These are phyloP conservation scores for Leucosticte australis DNA, from an alignment of 2,113 vertebrate genomes.

Conservation along the genomic window DNA sequence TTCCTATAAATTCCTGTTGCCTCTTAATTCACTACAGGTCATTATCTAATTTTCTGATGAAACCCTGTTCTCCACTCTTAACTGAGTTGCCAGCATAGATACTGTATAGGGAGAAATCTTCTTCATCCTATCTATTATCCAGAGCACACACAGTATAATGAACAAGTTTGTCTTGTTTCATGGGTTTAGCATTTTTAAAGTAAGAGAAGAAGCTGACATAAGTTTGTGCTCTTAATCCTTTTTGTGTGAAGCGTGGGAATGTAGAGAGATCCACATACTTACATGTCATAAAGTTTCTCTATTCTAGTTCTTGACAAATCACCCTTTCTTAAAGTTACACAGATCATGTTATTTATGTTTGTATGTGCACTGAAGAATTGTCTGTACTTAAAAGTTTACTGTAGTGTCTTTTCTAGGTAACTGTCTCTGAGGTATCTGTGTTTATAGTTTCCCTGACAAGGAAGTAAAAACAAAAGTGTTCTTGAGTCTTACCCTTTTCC, in stretches of 20 bases:
- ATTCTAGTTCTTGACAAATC: neutral
- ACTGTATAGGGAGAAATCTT: neutral
- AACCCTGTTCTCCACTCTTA: neutral
- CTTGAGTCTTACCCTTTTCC: conserved; percentile 5
- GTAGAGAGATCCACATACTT: neutral
- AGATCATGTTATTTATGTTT: neutral
- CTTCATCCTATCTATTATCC: neutral
- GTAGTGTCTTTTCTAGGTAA: neutral
- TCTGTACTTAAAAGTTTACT: neutral
- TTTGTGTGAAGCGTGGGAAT: neutral
- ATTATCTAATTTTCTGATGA: neutral
- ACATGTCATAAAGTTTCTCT: neutral
- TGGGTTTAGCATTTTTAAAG: neutral
- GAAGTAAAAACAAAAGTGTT: conserved; percentile 30
- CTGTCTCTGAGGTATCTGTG: neutral
- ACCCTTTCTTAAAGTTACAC: neutral
- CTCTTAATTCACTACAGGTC: neutral
- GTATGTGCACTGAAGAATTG: neutral
- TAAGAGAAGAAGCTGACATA: neutral
- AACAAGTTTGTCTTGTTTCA: neutral
- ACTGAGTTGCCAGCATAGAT: neutral
- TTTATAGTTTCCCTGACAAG: neutral
- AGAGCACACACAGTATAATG: neutral
- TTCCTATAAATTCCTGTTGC: neutral
- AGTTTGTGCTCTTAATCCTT: neutral